Evolutionary conservation across 2,113 vertebrate genomes (phyloP).

Genomic region (Drymodes brunneopygia): DNA sequence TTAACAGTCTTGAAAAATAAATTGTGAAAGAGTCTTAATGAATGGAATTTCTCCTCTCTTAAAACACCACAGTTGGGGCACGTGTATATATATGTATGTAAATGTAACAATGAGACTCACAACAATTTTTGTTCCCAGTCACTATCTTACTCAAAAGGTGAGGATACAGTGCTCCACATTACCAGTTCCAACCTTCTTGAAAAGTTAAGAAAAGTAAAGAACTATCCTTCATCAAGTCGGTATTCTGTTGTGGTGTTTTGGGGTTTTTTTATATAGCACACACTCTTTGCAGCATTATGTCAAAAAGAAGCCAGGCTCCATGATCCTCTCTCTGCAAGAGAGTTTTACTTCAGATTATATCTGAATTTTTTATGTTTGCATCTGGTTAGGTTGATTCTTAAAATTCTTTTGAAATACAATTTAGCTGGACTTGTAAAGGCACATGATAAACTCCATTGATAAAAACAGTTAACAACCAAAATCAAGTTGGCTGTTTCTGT

Average conservation of each 20-base stretch:
- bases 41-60: neutral
- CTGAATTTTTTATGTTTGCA: neutral
- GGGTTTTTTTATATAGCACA: accelerated
- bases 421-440: neutral
- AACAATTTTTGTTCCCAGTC: neutral
- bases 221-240: neutral
- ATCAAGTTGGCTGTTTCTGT: neutral
- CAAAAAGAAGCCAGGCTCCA: neutral
- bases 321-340: neutral
- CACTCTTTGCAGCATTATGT: neutral
- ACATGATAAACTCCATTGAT: neutral
- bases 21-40: neutral
- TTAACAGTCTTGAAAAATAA: neutral
- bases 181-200: neutral
- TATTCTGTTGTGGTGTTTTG: neutral
- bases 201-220: neutral
- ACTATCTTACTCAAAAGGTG: neutral
- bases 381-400: neutral
- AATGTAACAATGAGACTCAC: neutral
- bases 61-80: accelerated
- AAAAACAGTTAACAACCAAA: neutral
- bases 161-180: neutral
- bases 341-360: neutral
- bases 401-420: neutral
- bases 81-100: neutral